Base-by-base conservation (phyloP, 2,888 invertebrate genomes). In the Aphidoletes aphidimyza region DNA sequence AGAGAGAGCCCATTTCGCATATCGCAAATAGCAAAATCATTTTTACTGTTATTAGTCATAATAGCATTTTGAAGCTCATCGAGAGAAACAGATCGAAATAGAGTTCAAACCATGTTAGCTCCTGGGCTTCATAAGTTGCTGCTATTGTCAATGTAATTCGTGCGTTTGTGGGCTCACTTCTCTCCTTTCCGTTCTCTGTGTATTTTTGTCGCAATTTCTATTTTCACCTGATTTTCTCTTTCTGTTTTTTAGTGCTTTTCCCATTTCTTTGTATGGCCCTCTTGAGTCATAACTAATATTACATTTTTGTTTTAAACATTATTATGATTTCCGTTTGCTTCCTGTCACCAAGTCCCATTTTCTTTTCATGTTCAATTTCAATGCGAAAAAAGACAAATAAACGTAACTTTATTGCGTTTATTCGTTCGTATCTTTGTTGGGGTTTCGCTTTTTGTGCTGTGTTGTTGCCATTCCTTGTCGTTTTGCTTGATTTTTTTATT, bases 291-390 rank as follows among this genome's bases (percentile, higher is more conserved):
- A 69, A 69, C 69, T 69, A 69, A 69, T 69, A 69, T 69, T 30
- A 69, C 69, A 69, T 11, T 69, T 69, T 69, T 69, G 30, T 69
- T 69, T 69, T 69, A 69, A 69, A 69, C 69, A 69, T 69, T 69
- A 69, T 69, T 69, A 69, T 69, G 69, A 69, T 69, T 69, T 69
- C 69, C 69, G 69, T 54, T 54, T 54, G 54, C 54, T 54, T 54
- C 54, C 54, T 54, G 54, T 54, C 54, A 54, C 54, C 54, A 54
- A 22, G 22, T 69, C n/a, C 69, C 69, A 69, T 69, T 69, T 69
- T 69, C 69, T 69, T 69, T 69, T 69, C 69, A 69, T 69, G n/a
- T 69, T 30, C 69, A 19, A 14, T n/a, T 30, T 69, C 69, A 30
- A 34, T 17, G 9, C 34, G 34, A 34, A 34, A 69, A 30, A 69